phyloP scores from a whole-genome alignment of 2,797 vertebrate genomes.

The Todus mexicanus region DNA sequence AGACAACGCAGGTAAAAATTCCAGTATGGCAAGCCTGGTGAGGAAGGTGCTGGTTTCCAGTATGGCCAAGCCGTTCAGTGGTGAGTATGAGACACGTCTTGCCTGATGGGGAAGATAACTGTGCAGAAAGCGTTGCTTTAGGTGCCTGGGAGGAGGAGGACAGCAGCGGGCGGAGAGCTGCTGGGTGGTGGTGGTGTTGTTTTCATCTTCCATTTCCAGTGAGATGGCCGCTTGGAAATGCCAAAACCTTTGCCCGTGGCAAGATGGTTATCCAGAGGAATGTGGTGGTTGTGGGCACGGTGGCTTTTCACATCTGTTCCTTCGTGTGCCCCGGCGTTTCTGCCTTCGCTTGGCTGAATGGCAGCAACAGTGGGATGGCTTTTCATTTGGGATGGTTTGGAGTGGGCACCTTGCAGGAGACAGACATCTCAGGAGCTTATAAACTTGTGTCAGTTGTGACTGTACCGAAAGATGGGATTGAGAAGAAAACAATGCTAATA shows the following conservation, averaged over 20 bases:
- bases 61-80: slow-evolving; percentile 27
- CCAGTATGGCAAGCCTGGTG: slow-evolving; percentile 57
- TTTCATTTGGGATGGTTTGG: not conserved
- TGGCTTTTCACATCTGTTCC: not conserved
- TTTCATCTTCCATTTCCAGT: not conserved
- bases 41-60: slow-evolving; percentile 60
- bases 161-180: not conserved
- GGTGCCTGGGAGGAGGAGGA: not conserved
- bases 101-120: not conserved
- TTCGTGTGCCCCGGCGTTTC: not conserved
- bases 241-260: not conserved
- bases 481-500: not conserved
- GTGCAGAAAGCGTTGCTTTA: not conserved
- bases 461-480: not conserved
- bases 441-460: not conserved
- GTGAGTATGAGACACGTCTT: slow-evolving; percentile 33
- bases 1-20: not conserved
- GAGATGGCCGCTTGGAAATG: not conserved
- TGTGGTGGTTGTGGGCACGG: not conserved
- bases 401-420: not conserved
- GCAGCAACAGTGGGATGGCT: not conserved
- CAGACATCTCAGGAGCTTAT: fast-evolving
- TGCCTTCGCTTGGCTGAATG: not conserved
- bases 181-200: not conserved
- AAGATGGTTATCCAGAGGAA: not conserved